phyloP scores from a whole-genome alignment of 2,888 invertebrate species.

The Resseliella maxima region DNA sequence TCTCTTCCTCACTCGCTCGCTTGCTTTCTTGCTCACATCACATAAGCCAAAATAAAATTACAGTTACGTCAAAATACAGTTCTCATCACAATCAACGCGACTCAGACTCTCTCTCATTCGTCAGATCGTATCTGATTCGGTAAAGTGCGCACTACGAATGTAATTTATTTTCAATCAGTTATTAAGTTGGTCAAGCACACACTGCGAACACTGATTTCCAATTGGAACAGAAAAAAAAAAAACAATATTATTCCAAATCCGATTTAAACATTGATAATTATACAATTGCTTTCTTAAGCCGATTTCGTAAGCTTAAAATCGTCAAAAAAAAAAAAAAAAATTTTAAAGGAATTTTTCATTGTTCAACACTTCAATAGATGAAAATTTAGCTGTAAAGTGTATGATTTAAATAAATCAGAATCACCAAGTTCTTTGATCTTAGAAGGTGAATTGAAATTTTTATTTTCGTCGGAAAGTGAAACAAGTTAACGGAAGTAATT shows the following conservation, averaged over 20 bases:
- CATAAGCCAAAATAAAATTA: background rate
- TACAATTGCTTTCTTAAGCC: no score
- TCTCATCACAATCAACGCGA: background rate
- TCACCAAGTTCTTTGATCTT: no score
- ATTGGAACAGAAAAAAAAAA: background rate
- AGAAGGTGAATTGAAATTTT: no score
- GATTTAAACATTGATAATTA: background rate
- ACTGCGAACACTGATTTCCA: background rate
- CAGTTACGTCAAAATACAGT: conserved; percentile 19
- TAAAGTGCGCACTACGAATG: conserved; percentile 24
- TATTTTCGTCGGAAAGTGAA: no score
- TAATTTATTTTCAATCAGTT: conserved; percentile 49
- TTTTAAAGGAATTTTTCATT: no score
- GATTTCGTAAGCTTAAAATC: no score
- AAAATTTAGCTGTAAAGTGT: no score
- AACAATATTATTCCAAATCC: background rate
- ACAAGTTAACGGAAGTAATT: no score
- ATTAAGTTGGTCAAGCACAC: background rate
- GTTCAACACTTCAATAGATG: no score
- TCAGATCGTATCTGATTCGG: background rate
- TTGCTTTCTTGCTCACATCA: background rate
- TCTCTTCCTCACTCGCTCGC: no score
- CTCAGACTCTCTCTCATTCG: background rate
- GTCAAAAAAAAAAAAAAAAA: no score
- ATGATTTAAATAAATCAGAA: no score